Base-by-base conservation (phyloP, 2,797 vertebrate genomes). In the Arnoldichthys spilopterus region DNA sequence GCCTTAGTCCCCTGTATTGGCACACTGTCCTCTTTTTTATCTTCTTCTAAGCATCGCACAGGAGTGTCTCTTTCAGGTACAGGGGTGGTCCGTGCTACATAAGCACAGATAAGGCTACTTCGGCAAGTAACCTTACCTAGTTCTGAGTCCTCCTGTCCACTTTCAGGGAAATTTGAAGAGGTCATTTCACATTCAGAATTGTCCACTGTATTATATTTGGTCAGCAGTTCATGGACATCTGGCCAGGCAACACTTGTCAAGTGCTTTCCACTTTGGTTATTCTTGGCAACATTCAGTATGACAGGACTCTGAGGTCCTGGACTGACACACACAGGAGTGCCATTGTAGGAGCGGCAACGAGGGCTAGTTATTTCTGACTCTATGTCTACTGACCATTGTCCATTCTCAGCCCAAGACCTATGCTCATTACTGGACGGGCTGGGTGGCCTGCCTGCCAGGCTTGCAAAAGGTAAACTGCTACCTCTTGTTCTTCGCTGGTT, bases 31-130 rank as follows among this genome's bases (percentile, higher is more conserved):
- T 69, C 83, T 75, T 18, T 49, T 51, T 83, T 82, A 13, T 13
- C 62, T 18, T 69, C 68, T 15, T 24, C 66, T 58, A 67, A 32
- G 68, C 15, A 81, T 24, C 45, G 83, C 63, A 83, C 51, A 4
- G 62, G 68, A 74, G 51, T 53, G 47, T 82, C 78, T 59, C 26
- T 77, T 68, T 83, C 76, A 64, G 73, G 30, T 22, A 83, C 82
- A 2, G 34, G 37, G 7, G 86, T n/a, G 0, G 88, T 80, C 1
- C 77, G 87, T 18, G 87, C 81, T 2, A 94, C 80, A 12, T 93
- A 93, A 47, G 93, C 90, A n/a, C 92, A 93, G 72, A 94, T 92
- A 20, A 94, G 83, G 70, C 90, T 93, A 73, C 85, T 93, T 13
- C 91, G 90, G 62, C 91, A 93, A 40, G 26, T 87, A 0, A 87